These are phyloP conservation scores for Sebastes reedi DNA, from an alignment of 2,797 vertebrate genomes.

Conservation along the genomic window DNA sequence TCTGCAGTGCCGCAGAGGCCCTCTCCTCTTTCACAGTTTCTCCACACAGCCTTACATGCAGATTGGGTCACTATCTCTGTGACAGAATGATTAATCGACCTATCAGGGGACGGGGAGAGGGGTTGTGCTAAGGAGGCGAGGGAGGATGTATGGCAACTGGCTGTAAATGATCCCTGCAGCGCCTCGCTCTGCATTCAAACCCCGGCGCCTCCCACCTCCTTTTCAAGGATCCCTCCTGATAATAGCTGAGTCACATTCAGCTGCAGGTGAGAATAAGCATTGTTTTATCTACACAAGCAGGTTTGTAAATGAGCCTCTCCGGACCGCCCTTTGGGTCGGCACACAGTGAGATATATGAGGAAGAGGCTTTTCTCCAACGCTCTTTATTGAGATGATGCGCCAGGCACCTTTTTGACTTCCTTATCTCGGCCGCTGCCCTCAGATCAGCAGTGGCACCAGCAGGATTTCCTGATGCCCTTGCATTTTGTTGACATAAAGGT, in stretches of 20 bases:
- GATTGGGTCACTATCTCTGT: conserved; percentile 76
- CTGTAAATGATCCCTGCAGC: conserved; percentile 70
- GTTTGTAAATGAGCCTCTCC: conserved; percentile 60
- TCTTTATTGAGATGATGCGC: conserved; percentile 44
- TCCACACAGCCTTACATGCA: conserved; percentile 68
- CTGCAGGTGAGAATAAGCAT: conserved; percentile 73
- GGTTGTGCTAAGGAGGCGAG: conserved; percentile 49
- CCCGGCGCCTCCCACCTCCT: conserved; percentile 38
- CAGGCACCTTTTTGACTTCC: conserved; percentile 48
- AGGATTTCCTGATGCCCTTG: conserved; percentile 53
- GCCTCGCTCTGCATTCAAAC: conserved; percentile 60
- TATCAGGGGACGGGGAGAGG: conserved; percentile 67
- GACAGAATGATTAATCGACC: conserved; percentile 79
- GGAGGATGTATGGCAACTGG: conserved; percentile 71
- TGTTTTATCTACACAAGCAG: conserved; percentile 71
- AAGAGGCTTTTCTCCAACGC: conserved; percentile 44
- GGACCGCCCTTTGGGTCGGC: conserved; percentile 48
- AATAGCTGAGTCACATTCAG: conserved; percentile 76
- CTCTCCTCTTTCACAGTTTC: conserved; percentile 55
- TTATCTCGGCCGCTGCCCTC: conserved; percentile 57
- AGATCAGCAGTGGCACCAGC: conserved; percentile 41
- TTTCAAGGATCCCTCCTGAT: conserved; percentile 65
- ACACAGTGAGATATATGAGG: conserved; percentile 44
- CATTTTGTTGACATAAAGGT: conserved; percentile 41
- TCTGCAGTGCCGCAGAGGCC: conserved; percentile 63